Evolutionary conservation across 2,113 vertebrate species (phyloP).

Genomic region (Dasyornis broadbenti): DNA sequence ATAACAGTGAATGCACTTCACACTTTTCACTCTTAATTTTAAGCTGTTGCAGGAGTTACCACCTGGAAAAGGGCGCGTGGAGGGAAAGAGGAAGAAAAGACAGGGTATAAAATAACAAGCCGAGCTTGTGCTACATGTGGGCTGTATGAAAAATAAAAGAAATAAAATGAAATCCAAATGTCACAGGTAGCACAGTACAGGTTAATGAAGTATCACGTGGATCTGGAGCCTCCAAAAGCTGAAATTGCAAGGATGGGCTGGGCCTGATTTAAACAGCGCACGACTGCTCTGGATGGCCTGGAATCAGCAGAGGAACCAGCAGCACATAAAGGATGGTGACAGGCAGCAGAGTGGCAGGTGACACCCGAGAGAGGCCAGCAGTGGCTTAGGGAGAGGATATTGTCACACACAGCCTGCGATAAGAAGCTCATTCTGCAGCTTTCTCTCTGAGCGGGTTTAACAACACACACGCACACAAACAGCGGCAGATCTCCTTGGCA

Average conservation of each 20-base stretch:
- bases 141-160: background rate
- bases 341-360: background rate
- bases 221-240: background rate
- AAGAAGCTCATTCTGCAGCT: background rate
- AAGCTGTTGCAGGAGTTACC: background rate
- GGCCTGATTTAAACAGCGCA: rapidly evolving
- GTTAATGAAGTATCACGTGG: rapidly evolving
- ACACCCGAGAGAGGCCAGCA: rapidly evolving
- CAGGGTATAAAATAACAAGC: background rate
- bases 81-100: background rate
- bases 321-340: background rate
- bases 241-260: background rate
- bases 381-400: background rate
- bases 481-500: rapidly evolving
- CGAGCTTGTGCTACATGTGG: background rate
- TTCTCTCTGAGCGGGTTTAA: rapidly evolving
- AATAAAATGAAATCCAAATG: background rate
- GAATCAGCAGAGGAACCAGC: background rate
- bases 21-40: background rate
- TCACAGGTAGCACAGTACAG: rapidly evolving
- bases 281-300: background rate
- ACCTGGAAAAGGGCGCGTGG: background rate
- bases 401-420: background rate
- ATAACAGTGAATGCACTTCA: background rate
- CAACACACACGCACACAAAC: background rate